These are phyloP conservation scores for Monochamus saltuarius DNA, from an alignment of 1,140 invertebrate genomes.

Conservation along the genomic window DNA sequence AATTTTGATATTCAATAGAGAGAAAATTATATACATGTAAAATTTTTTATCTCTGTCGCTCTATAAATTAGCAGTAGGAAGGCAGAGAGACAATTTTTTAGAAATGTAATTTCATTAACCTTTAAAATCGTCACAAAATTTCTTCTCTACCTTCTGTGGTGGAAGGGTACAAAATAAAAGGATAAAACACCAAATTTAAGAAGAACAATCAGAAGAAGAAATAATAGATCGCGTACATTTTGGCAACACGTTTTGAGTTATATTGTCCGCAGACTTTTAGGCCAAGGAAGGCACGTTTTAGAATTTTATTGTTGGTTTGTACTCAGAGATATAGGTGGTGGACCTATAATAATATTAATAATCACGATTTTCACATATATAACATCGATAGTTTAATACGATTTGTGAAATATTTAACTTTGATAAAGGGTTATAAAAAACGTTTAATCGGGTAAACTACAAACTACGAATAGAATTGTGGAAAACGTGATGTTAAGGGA, in stretches of 20 bases:
- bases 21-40: too few relatives aligned
- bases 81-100: too few relatives aligned
- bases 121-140: too few relatives aligned
- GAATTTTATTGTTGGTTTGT: conserved; percentile 34
- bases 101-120: too few relatives aligned
- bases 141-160: too few relatives aligned
- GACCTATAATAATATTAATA: conserved; percentile 16
- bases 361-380: conserved; percentile 3
- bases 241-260: conserved; percentile 28
- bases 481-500: conserved; percentile 3
- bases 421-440: conserved; percentile 4
- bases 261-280: conserved; percentile 15
- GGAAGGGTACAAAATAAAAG: conserved; percentile 26
- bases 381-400: neutral
- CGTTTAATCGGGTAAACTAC: conserved; percentile 6
- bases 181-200: conserved; percentile 34
- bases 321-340: conserved; percentile 14
- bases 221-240: conserved; percentile 25
- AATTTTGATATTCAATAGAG: neutral
- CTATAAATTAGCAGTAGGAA: too few relatives aligned
- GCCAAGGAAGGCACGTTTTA: conserved; percentile 13
- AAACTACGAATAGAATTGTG: conserved; percentile 2
- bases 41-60: too few relatives aligned
- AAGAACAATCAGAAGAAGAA: neutral
- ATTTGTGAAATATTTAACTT: too few relatives aligned